Base-by-base conservation (phyloP, 2,888 invertebrate species). In the Apoda limacodes region DNA sequence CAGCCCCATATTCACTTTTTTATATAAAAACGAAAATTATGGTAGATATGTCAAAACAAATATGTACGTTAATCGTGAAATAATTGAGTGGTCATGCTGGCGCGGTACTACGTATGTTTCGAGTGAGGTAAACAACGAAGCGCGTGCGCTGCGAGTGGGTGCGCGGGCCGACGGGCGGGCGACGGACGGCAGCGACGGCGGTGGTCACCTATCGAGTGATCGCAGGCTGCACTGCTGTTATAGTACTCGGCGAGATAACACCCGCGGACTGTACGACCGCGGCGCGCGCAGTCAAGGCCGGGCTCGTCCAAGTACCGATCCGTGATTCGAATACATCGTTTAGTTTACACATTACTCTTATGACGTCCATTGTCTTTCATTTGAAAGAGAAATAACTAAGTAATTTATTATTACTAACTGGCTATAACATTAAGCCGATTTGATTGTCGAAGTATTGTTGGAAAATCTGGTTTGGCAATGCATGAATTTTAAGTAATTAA, bases 311-410 rank as follows among this genome's bases (percentile, higher is more conserved):
- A 60, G 62, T 61, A 59, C 49, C 48, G 45, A 56, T 55, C 65
- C 69, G 66, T 72, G 69, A 70, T 64, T 69, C 50, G 69, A 61
- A 68, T 71, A 53, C 56, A 55, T 56, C 53, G n/a, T n/a, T n/a
- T n/a, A n/a, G n/a, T n/a, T n/a, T n/a, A n/a, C n/a, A n/a, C n/a
- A n/a, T n/a, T n/a, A n/a, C n/a, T n/a, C n/a, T n/a, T n/a, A n/a
- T n/a, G n/a, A n/a, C n/a, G n/a, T n/a, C n/a, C n/a, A n/a, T n/a
- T n/a, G n/a, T n/a, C n/a, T n/a, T n/a, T n/a, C n/a, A n/a, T n/a
- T n/a, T n/a, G n/a, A n/a, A n/a, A n/a, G n/a, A n/a, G n/a, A n/a
- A n/a, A n/a, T n/a, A n/a, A n/a, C n/a, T n/a, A n/a, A n/a, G n/a
- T n/a, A n/a, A n/a, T n/a, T n/a, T n/a, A n/a, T n/a, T n/a, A n/a